These are phyloP conservation scores for Saxidomus purpurata DNA, from an alignment of 1,140 invertebrate species.

Conservation along the genomic window DNA sequence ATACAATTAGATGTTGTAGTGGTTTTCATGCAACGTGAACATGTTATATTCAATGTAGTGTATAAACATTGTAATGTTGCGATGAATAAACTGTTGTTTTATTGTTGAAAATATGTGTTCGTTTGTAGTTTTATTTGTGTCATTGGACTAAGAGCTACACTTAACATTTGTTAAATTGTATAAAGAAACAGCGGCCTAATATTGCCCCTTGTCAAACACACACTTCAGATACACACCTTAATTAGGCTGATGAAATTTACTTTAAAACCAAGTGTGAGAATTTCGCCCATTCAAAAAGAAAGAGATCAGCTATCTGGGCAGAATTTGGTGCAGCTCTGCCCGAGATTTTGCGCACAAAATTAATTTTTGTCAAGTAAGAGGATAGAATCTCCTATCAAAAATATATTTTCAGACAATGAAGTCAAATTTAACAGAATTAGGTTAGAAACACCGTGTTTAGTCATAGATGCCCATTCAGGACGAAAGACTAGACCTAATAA, in stretches of 20 bases:
- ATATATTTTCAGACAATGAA: too few relatives aligned
- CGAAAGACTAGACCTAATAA: too few relatives aligned
- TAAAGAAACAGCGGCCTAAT: neutral
- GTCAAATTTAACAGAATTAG: too few relatives aligned
- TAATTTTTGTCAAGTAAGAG: too few relatives aligned
- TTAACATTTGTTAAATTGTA: constrained; percentile 26
- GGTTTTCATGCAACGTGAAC: neutral
- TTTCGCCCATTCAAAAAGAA: too few relatives aligned
- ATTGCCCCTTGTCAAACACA: neutral
- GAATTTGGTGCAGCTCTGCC: too few relatives aligned
- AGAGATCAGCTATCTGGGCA: too few relatives aligned
- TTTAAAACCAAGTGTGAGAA: too few relatives aligned
- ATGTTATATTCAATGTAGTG: constrained; percentile 16
- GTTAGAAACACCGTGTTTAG: too few relatives aligned
- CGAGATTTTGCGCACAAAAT: too few relatives aligned
- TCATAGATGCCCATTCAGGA: too few relatives aligned
- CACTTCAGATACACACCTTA: neutral
- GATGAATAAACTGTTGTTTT: constrained; percentile 34
- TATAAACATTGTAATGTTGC: constrained; percentile 9
- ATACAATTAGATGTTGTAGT: neutral
- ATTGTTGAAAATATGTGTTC: constrained; percentile 27
- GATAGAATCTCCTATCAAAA: too few relatives aligned
- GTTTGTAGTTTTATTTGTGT: neutral
- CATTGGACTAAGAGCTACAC: neutral
- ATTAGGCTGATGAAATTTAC: neutral